Evolutionary conservation across 2,888 invertebrate species (phyloP).

Genomic region (Metacarcinus magister): DNA sequence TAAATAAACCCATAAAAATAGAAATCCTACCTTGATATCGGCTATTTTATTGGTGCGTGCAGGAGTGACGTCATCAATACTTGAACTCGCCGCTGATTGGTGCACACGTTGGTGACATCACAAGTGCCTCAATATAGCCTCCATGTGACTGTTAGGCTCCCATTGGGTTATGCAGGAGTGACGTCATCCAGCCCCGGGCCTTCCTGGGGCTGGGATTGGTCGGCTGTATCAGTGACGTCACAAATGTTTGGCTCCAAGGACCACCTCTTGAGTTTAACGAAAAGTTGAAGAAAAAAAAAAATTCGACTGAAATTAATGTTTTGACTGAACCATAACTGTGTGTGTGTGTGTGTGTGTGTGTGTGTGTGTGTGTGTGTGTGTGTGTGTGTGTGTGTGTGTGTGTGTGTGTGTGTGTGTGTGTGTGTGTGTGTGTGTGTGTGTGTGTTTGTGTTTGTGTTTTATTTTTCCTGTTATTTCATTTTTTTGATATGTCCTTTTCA

Average conservation of each 20-base stretch:
- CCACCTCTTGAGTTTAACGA: background rate
- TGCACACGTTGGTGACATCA: background rate
- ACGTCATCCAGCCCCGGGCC: background rate
- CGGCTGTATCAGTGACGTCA: background rate
- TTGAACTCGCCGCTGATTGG: background rate
- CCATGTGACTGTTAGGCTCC: background rate
- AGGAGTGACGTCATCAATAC: background rate
- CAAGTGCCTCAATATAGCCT: background rate
- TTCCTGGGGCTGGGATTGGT: background rate
- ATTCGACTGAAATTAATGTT: background rate
- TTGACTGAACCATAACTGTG: background rate
- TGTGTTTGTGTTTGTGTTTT: too few species aligned
- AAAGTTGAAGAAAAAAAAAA: background rate
- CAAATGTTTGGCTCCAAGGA: background rate
- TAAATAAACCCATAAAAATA: background rate
- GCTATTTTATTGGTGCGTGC: background rate
- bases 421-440: background rate
- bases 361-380: slow-evolving; percentile 26
- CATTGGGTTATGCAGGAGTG: background rate
- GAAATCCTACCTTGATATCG: background rate
- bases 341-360: slow-evolving; percentile 31
- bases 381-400: background rate
- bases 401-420: background rate
- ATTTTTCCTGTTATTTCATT: too few species aligned
- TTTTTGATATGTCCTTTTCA: too few species aligned